Conservation (phyloP, 2,888 invertebrate genomes). For the Drosophila subsilvestris region DNA sequence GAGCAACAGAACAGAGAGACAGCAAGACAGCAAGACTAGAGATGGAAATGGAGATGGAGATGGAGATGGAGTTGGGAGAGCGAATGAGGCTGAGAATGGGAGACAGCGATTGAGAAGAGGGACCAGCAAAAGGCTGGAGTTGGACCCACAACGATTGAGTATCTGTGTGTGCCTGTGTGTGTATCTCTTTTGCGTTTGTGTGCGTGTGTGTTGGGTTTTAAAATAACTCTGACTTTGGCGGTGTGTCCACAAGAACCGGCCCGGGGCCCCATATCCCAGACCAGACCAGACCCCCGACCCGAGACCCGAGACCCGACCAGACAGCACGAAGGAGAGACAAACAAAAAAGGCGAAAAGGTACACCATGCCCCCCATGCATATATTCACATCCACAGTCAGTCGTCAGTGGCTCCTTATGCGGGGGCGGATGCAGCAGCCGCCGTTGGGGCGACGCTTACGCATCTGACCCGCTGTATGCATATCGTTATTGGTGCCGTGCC, state of each 20-base stretch:
- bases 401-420: neutral
- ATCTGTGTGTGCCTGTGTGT: slow-evolving; percentile 11
- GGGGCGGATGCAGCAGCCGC: slow-evolving; percentile 13
- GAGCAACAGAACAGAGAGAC: slow-evolving; percentile 1
- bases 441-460: neutral
- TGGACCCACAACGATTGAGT: slow-evolving; percentile 12
- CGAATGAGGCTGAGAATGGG: neutral
- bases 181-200: slow-evolving; percentile 1
- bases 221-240: slow-evolving; percentile 59
- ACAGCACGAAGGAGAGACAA: slow-evolving; percentile 1
- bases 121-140: slow-evolving; percentile 8
- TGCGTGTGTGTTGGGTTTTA: slow-evolving; percentile 53
- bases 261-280: slow-evolving; percentile 35
- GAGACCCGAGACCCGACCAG: slow-evolving; percentile 7
- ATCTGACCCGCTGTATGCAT: slow-evolving; percentile 2
- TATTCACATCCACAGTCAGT: neutral
- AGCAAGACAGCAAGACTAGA: neutral
- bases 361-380: neutral
- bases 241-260: slow-evolving; percentile 58
- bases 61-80: neutral
- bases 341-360: neutral
- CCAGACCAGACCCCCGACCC: slow-evolving; percentile 26
- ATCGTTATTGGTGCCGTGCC: neutral
- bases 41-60: too few relatives aligned
- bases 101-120: slow-evolving; percentile 1